Conservation (phyloP, 1,140 invertebrate genomes). For the Pantala flavescens region DNA sequence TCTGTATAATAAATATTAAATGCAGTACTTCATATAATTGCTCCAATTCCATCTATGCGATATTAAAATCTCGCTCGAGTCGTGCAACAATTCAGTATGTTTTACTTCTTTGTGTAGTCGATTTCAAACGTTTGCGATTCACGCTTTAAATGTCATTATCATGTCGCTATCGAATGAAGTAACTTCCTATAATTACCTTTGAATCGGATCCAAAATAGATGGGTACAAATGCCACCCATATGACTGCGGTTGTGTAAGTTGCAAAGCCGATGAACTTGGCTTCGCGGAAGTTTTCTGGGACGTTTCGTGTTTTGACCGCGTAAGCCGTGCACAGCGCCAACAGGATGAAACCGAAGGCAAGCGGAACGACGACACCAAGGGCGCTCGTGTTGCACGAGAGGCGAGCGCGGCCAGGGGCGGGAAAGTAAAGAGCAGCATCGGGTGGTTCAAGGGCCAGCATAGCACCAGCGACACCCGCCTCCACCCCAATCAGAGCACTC, state of each 20-base stretch:
- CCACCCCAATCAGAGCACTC: constrained; percentile 53
- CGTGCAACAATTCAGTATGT: too few relatives aligned
- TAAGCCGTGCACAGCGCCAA: constrained; percentile 72
- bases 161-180: too few relatives aligned
- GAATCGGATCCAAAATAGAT: constrained; percentile 67
- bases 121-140: too few relatives aligned
- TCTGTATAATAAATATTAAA: too few relatives aligned
- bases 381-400: constrained; percentile 60
- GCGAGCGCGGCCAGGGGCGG: constrained; percentile 41
- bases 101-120: too few relatives aligned
- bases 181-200: neutral
- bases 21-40: too few relatives aligned
- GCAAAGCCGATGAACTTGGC: constrained; percentile 74
- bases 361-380: constrained; percentile 58
- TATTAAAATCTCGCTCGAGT: too few relatives aligned
- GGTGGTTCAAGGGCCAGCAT: constrained; percentile 58
- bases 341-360: constrained; percentile 68
- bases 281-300: constrained; percentile 84
- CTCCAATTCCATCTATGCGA: too few relatives aligned
- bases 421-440: constrained; percentile 47
- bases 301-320: constrained; percentile 74
- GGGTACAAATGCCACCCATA: constrained; percentile 80
- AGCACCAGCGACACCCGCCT: constrained; percentile 53
- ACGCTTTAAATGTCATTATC: too few relatives aligned
- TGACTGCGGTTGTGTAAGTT: constrained; percentile 81